Evolutionary conservation across 1,140 invertebrate species (phyloP).

Genomic region (Apis dorsata): DNA sequence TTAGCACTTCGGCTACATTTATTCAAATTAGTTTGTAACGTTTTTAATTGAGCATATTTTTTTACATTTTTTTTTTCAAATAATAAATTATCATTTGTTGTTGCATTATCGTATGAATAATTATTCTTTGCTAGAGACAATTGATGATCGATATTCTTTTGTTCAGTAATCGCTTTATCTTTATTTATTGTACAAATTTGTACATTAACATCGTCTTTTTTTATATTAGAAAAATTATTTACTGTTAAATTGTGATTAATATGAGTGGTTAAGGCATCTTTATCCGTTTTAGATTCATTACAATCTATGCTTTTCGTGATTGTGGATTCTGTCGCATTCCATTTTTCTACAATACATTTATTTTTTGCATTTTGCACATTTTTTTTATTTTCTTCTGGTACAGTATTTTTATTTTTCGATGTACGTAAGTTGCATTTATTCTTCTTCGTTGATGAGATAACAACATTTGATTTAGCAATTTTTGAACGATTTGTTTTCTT

Average conservation of each 20-base stretch:
- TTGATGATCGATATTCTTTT: neutral
- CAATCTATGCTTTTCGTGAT: neutral
- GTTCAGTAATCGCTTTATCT: neutral
- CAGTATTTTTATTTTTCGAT: neutral
- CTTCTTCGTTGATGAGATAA: neutral
- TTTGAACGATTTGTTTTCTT: neutral
- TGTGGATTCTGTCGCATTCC: neutral
- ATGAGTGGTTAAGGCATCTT: neutral
- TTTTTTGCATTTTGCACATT: neutral
- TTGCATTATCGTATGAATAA: neutral
- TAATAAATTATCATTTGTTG: neutral
- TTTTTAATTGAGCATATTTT: conserved; percentile 74
- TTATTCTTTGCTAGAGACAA: neutral
- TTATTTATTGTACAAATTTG: neutral
- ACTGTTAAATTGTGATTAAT: neutral
- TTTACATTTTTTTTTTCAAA: conserved; percentile 65
- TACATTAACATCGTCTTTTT: neutral
- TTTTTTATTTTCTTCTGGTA: neutral
- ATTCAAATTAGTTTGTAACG: conserved; percentile 62
- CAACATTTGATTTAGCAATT: neutral
- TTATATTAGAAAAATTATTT: neutral
- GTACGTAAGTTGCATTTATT: conserved; percentile 4
- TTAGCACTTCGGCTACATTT: conserved; percentile 19
- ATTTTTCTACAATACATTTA: neutral
- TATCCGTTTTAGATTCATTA: neutral